A percentile compares a stretch with the other conserved stretches of the same genome.
Evolutionary conservation across 2,888 invertebrate species (phyloP).

Genomic region (Microctonus hyperodae): DNA sequence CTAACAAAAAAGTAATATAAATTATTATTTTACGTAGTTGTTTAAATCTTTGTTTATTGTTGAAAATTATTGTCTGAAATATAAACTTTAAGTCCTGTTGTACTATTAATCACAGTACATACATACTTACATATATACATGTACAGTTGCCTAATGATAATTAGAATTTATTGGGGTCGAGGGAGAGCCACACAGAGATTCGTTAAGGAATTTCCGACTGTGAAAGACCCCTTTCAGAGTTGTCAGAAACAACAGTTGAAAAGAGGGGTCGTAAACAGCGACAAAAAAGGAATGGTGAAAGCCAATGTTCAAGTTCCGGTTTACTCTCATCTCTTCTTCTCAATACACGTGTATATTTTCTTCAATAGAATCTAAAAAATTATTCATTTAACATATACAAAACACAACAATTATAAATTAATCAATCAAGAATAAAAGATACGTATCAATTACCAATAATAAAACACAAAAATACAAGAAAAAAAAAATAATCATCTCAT

Average conservation of each 20-base stretch:
- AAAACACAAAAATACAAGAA: no score
- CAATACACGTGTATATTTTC: neutral
- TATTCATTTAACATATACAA: no score
- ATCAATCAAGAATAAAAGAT: no score
- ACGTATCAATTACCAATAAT: no score
- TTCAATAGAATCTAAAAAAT: neutral
- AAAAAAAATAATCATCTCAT: no score
- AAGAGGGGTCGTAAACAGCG: constrained; percentile 28
- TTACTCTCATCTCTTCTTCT: neutral
- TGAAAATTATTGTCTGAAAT: neutral
- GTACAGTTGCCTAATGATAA: neutral
- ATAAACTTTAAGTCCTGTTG: neutral
- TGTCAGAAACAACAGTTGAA: neutral
- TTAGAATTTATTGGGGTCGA: constrained; percentile 20
- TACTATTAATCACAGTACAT: neutral
- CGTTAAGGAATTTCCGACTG: neutral
- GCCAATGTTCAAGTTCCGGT: constrained; percentile 26
- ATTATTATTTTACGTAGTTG: no score
- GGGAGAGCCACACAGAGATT: constrained; percentile 10
- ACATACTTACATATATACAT: neutral
- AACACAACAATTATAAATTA: no score
- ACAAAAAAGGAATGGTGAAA: constrained; percentile 32
- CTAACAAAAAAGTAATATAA: no score
- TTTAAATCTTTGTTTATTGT: neutral
- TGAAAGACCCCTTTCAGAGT: neutral